Evolutionary conservation across 2,113 vertebrate genomes (phyloP).

Genomic region (Peromyscus maniculatus): DNA sequence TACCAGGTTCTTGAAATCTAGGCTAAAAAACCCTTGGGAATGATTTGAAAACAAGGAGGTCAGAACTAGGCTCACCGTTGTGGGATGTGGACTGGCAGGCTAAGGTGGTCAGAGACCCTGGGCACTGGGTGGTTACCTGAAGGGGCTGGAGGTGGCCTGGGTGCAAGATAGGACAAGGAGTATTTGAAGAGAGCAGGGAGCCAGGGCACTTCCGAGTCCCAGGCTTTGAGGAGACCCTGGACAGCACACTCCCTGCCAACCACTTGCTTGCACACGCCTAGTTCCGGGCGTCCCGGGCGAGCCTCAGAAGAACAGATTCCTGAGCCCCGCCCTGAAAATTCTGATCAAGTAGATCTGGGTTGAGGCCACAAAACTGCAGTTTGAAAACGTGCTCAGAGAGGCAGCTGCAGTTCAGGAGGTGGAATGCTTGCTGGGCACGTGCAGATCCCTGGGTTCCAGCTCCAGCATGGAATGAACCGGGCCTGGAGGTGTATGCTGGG

Average conservation of each 20-base stretch:
- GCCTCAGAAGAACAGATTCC: constrained; percentile 2
- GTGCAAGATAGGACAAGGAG: not conserved
- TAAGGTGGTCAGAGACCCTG: not conserved
- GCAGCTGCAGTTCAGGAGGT: not conserved
- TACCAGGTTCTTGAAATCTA: not conserved
- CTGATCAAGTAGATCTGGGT: not conserved
- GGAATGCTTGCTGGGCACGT: not conserved
- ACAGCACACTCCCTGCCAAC: not conserved
- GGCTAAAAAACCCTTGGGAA: not conserved
- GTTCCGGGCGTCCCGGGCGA: not conserved
- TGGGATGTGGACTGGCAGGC: not conserved
- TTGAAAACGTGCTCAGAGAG: not conserved
- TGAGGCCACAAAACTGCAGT: not conserved
- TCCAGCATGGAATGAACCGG: not conserved
- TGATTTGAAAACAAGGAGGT: not conserved
- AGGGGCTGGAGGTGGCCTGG: not conserved
- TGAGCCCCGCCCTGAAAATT: not conserved
- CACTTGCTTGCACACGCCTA: not conserved
- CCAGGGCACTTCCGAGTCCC: not conserved
- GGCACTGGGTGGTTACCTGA: not conserved
- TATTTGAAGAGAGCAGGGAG: not conserved
- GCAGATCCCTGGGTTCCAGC: not conserved
- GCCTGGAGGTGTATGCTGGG: not conserved
- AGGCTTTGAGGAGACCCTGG: not conserved
- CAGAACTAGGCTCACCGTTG: not conserved